Conservation (phyloP, 2,888 invertebrate genomes). For the Agriotes lineatus region DNA sequence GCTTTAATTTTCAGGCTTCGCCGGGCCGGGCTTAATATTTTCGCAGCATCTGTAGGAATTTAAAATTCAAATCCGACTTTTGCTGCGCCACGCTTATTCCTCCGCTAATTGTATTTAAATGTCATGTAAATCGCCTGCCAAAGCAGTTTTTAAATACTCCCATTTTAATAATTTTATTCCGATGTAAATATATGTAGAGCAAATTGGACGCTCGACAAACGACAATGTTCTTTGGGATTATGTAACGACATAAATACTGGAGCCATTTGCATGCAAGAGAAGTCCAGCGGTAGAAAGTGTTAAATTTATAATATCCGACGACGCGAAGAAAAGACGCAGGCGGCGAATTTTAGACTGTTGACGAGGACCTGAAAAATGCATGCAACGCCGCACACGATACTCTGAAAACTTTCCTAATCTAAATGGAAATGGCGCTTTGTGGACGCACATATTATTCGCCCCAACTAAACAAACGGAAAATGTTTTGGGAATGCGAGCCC, state of each 20-base stretch:
- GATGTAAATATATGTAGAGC: slow-evolving; percentile 18
- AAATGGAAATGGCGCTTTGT: slow-evolving; percentile 20
- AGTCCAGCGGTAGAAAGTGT: neutral
- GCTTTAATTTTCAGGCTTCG: neutral
- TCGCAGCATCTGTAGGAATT: slow-evolving; percentile 14
- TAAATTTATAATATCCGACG: neutral
- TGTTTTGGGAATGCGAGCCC: neutral
- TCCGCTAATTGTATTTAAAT: slow-evolving; percentile 20
- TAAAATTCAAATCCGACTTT: slow-evolving; percentile 23
- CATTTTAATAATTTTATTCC: slow-evolving; percentile 18
- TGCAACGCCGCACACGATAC: neutral
- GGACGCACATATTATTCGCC: neutral
- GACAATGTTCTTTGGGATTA: neutral
- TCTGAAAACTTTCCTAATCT: slow-evolving; percentile 25
- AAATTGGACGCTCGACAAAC: neutral
- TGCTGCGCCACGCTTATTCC: slow-evolving; percentile 15
- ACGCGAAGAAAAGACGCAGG: neutral
- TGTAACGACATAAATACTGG: neutral
- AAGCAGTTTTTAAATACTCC: slow-evolving; percentile 21
- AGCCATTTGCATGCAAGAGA: neutral
- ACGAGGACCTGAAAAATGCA: neutral
- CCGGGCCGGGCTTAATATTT: neutral
- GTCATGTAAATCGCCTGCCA: slow-evolving; percentile 20
- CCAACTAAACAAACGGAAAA: slow-evolving; percentile 9
- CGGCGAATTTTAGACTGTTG: neutral